A percentile compares a stretch with the other conserved stretches of the same genome.
phyloP scores from a whole-genome alignment of 2,797 vertebrate genomes.

The Aphelocoma californica region DNA sequence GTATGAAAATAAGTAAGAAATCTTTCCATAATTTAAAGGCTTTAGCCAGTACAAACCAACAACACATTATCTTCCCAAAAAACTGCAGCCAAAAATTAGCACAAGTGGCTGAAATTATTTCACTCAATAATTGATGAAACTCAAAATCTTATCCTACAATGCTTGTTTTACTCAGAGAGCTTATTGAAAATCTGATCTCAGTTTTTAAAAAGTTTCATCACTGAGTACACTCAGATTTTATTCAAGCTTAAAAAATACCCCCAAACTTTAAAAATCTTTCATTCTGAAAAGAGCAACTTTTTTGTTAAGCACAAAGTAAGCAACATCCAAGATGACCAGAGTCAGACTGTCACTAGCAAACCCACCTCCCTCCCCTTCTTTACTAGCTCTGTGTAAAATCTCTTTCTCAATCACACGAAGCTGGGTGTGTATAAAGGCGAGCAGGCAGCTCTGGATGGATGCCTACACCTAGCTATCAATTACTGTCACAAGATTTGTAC shows the following conservation, averaged over 20 bases:
- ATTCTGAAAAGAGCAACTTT: background rate
- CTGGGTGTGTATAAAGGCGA: background rate
- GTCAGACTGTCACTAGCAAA: background rate
- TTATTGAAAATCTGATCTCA: background rate
- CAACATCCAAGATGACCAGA: background rate
- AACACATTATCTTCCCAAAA: background rate
- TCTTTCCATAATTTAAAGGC: background rate
- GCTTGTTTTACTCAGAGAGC: background rate
- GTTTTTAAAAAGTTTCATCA: background rate
- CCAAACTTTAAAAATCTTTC: background rate
- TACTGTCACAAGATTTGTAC: background rate
- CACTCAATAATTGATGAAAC: background rate
- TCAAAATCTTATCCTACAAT: background rate
- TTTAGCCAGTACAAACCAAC: background rate
- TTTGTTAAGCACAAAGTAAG: background rate
- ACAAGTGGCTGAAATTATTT: background rate
- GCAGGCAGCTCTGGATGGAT: background rate
- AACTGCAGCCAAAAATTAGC: background rate
- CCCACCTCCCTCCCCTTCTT: background rate
- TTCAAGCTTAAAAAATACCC: fast-evolving
- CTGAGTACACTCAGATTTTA: background rate
- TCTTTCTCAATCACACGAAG: background rate
- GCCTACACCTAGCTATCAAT: conserved; percentile 10
- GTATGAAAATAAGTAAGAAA: background rate
- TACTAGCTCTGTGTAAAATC: background rate